phyloP scores from a whole-genome alignment of 2,888 invertebrate species.

The Odontothrips loti region DNA sequence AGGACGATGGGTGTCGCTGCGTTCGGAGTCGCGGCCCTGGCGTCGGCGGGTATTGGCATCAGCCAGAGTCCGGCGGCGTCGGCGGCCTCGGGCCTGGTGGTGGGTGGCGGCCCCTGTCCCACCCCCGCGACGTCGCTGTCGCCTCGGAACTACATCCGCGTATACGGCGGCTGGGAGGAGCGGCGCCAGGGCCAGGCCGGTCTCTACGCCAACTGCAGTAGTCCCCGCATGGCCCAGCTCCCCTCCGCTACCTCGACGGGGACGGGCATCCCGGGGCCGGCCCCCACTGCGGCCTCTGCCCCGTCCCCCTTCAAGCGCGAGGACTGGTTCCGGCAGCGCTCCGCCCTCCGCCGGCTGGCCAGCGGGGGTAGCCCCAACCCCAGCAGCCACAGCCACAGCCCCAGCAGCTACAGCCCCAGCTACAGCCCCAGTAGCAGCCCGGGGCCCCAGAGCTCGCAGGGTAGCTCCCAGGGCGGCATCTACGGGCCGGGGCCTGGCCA shows the following conservation, averaged over 20 bases:
- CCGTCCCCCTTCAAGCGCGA: slow-evolving; percentile 49
- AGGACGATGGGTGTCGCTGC: too few relatives aligned
- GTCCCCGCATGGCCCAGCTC: slow-evolving; percentile 6
- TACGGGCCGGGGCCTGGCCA: background rate
- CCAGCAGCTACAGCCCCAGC: slow-evolving; percentile 38
- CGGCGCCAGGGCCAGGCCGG: slow-evolving; percentile 39
- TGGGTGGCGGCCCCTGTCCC: slow-evolving; percentile 47
- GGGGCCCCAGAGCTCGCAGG: slow-evolving; percentile 35
- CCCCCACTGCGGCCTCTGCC: background rate
- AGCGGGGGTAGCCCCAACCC: slow-evolving; percentile 35
- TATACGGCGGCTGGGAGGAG: slow-evolving; percentile 62
- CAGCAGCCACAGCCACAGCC: slow-evolving; percentile 37
- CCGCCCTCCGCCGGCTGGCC: slow-evolving; percentile 38
- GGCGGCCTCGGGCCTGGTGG: slow-evolving; percentile 46
- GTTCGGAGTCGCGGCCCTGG: too few relatives aligned
- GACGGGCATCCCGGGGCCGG: background rate
- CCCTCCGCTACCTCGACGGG: slow-evolving; percentile 2
- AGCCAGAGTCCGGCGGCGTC: background rate
- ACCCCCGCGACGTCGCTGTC: slow-evolving; percentile 45
- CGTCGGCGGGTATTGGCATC: too few relatives aligned
- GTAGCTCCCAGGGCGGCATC: background rate
- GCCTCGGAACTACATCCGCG: slow-evolving; percentile 56
- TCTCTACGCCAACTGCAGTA: slow-evolving; percentile 27
- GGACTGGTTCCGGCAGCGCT: slow-evolving; percentile 51
- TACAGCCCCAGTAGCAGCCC: slow-evolving; percentile 36